phyloP scores from a whole-genome alignment of 1,140 invertebrate genomes.

The Pseudoatta argentina region DNA sequence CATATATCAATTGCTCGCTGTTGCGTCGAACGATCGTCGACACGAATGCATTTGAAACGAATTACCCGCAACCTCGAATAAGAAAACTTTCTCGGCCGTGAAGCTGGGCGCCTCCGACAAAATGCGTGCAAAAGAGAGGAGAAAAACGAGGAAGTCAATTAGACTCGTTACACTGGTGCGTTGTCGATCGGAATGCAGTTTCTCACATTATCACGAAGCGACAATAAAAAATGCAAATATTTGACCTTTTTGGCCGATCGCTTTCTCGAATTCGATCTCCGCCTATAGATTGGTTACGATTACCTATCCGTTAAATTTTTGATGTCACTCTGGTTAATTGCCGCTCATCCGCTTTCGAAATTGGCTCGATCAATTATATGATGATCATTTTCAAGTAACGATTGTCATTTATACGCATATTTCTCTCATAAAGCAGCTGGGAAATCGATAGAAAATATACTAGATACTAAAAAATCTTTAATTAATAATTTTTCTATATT shows the following conservation, averaged over 20 bases:
- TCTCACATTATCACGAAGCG: background rate
- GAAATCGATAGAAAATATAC: background rate
- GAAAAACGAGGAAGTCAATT: slow-evolving; percentile 30
- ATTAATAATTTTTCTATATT: slow-evolving; percentile 5
- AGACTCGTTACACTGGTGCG: background rate
- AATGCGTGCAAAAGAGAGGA: slow-evolving; percentile 11
- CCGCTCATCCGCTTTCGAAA: slow-evolving; percentile 43
- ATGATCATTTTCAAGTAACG: slow-evolving; percentile 16
- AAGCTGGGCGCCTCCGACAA: background rate
- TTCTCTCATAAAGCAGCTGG: slow-evolving; percentile 6
- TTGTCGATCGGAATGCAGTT: background rate
- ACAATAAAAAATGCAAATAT: slow-evolving; percentile 59
- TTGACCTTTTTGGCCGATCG: slow-evolving; percentile 42
- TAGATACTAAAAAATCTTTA: background rate
- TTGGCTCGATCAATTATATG: slow-evolving; percentile 20
- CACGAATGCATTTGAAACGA: slow-evolving; percentile 5
- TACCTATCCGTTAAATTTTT: slow-evolving; percentile 21
- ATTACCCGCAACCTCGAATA: slow-evolving; percentile 66
- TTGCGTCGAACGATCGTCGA: slow-evolving; percentile 59
- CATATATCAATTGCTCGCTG: slow-evolving; percentile 18
- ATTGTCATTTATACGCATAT: slow-evolving; percentile 28
- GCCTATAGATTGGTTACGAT: background rate
- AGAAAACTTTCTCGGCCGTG: slow-evolving; percentile 63
- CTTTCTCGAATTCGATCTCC: slow-evolving; percentile 52
- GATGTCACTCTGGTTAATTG: background rate